These are phyloP conservation scores for Lasaia peninsularis DNA, from an alignment of 1,140 invertebrate genomes.

Conservation along the genomic window DNA sequence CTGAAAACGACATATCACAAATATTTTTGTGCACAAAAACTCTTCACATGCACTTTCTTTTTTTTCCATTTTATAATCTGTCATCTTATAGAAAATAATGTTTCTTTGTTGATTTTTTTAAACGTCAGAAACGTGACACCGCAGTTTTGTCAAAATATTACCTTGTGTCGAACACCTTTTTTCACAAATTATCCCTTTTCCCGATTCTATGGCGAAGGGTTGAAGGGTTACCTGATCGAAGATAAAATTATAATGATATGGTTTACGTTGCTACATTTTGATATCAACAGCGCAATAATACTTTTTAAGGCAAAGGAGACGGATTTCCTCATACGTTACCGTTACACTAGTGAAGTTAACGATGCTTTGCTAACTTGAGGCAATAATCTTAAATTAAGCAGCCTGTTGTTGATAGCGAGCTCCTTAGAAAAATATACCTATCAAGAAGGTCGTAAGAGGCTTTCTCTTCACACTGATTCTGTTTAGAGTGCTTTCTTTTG, in stretches of 20 bases:
- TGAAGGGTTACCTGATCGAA: conserved; percentile 39
- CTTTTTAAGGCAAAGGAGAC: too few relatives aligned
- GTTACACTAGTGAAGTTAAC: too few relatives aligned
- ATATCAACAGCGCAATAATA: neutral
- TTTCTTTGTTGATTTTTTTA: conserved; percentile 17
- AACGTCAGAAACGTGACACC: conserved; percentile 54
- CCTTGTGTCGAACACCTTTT: conserved; percentile 47
- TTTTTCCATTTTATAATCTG: neutral
- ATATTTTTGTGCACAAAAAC: neutral
- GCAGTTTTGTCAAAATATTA: conserved; percentile 73
- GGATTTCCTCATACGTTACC: too few relatives aligned
- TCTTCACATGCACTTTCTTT: neutral
- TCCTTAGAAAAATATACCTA: too few relatives aligned
- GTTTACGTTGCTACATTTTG: conserved; percentile 13
- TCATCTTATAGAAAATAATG: conserved; percentile 19
- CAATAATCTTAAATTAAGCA: too few relatives aligned
- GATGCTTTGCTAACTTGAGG: too few relatives aligned
- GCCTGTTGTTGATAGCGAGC: too few relatives aligned
- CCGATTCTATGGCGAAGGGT: conserved; percentile 21
- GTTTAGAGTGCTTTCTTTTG: too few relatives aligned
- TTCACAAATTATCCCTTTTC: conserved; percentile 49
- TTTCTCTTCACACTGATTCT: too few relatives aligned
- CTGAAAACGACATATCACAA: too few relatives aligned
- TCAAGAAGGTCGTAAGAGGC: too few relatives aligned
- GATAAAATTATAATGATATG: conserved; percentile 46